Conservation (phyloP, 2,888 invertebrate genomes). For the Anthophora plumipes region DNA sequence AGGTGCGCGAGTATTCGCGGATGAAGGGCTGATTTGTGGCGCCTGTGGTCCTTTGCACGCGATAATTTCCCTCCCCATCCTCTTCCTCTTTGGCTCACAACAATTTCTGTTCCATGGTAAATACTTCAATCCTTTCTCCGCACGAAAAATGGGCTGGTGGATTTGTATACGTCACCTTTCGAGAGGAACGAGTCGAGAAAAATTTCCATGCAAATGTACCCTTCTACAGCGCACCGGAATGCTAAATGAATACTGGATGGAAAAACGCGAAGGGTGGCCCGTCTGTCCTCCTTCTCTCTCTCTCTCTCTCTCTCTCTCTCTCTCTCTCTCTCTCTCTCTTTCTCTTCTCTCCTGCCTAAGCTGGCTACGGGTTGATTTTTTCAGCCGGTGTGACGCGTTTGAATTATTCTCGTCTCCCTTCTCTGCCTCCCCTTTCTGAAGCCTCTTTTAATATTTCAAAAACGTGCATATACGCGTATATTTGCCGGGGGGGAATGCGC, state of each 20-base stretch:
- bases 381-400: conserved; percentile 39
- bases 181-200: conserved; percentile 52
- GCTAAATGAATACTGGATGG: conserved; percentile 62
- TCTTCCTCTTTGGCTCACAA: neutral
- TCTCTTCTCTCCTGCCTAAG: conserved; percentile 18
- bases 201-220: conserved; percentile 71
- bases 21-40: conserved; percentile 18
- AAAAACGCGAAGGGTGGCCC: conserved; percentile 53
- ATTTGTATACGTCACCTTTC: conserved; percentile 65
- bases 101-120: conserved; percentile 60
- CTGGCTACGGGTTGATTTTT: conserved; percentile 30
- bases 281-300: conserved; percentile 21
- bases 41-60: conserved; percentile 20
- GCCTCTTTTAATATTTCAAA: conserved; percentile 36
- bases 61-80: conserved; percentile 35
- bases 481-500: neutral
- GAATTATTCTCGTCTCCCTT: conserved; percentile 48
- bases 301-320: too few species aligned
- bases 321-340: neutral
- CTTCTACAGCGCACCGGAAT: conserved; percentile 56
- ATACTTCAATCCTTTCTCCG: conserved; percentile 68
- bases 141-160: conserved; percentile 61
- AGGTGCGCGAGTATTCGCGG: conserved; percentile 43
- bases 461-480: neutral
- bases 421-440: neutral